Base-by-base conservation (phyloP, 2,888 invertebrate species). In the Metacarcinus magister region DNA sequence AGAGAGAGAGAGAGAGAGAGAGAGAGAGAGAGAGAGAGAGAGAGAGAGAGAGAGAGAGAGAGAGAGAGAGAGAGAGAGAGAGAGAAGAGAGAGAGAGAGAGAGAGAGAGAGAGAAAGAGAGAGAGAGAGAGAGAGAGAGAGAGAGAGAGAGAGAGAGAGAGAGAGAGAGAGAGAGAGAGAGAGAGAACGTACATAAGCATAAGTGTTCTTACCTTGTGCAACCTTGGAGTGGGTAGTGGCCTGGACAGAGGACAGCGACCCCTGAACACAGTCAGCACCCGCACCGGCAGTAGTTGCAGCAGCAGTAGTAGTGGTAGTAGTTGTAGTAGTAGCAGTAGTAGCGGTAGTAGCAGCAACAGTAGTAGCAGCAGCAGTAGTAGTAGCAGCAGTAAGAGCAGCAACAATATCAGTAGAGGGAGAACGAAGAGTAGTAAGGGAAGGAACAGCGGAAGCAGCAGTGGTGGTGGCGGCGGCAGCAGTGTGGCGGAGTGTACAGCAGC, bases 381-480 rank as follows among this genome's bases (percentile, higher is more conserved):
- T 23, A 75, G 75, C 28, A n/a, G 75, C 75, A 75, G 75, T 75
- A n/a, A n/a, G 7, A n/a, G 75, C 28, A 75, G 75, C 28, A 75
- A n/a, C 28, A 2, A 28, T 82, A 32, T 28, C 32, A 82, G 82
- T 82, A 32, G 28, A 23, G 82, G 82, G 28, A 82, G 28, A 32
- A 82, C 32, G 28, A 82, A 32, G 28, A 82, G 82, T n/a, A 91
- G 91, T 91, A n/a, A 91, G 43, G 91, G 91, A 46, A 46, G 91
- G 43, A 44, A 91, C 10, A 46, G 46, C n/a, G 91, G 91, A 46
- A 46, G 91, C 46, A 32, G 91, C n/a, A n/a, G 91, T 91, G 44
- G 46, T 91, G 91, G 91, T 91, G 91, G 91, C 46, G 91, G 91
- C 46, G 44, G 91, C 46, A 46, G 91, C 46, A 46, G 91, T 91